Evolutionary conservation across 2,888 invertebrate genomes (phyloP).

Genomic region (Agrenia bidenticulata): DNA sequence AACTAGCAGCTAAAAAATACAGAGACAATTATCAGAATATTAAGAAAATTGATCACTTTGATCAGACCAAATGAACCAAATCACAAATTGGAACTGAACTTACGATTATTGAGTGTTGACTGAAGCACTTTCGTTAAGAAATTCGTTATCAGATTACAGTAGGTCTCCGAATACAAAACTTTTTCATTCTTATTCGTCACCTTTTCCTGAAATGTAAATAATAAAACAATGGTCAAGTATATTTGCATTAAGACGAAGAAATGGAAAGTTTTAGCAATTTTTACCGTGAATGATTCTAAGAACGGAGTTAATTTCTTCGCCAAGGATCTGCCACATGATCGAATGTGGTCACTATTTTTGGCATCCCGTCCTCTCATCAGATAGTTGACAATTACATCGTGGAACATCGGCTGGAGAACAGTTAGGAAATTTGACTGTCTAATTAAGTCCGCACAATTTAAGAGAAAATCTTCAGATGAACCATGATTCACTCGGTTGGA

Average conservation of each 20-base stretch:
- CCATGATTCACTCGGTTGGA: neutral
- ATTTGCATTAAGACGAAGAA: no score
- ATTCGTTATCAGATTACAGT: neutral
- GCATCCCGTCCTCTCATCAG: constrained; percentile 47
- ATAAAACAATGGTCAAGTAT: no score
- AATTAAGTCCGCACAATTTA: constrained; percentile 23
- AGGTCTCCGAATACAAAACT: constrained; percentile 5
- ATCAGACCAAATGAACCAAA: no score
- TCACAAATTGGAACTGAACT: no score
- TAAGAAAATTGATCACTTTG: no score
- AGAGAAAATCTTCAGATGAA: neutral
- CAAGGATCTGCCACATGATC: constrained; percentile 42
- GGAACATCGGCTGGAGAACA: constrained; percentile 33
- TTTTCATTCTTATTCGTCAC: neutral
- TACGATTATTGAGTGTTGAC: no score
- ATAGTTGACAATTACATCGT: constrained; percentile 46
- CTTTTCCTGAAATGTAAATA: constrained; percentile 4
- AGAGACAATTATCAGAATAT: no score
- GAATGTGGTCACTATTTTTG: constrained; percentile 43
- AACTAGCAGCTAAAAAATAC: no score
- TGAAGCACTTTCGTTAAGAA: neutral
- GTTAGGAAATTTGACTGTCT: constrained; percentile 40
- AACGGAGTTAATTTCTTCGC: constrained; percentile 42
- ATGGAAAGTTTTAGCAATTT: no score
- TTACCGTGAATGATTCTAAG: constrained; percentile 43